Evolutionary conservation across 1,140 invertebrate species (phyloP), one percentile per base, ranked within the genome.

Genomic region (Drosophila kepulauana): DNA sequence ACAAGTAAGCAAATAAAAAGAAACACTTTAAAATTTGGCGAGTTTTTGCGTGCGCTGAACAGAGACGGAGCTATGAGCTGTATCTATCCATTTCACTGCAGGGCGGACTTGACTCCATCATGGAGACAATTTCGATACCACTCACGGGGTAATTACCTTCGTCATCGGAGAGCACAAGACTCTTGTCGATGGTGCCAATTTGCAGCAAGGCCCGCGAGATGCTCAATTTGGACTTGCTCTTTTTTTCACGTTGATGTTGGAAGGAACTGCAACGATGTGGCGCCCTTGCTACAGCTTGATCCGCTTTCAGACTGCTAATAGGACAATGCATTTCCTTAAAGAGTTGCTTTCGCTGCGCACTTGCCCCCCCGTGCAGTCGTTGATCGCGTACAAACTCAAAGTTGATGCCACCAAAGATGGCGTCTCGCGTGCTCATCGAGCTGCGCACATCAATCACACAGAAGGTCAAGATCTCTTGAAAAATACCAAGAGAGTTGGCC

Each of bases 381-480:
- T 35, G 15, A 2, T 56, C 11, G 0, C 52, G 25, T 0, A 80
- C 16, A 5, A 73, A 74, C 49, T 91, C 90, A 45, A 91, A 91
- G 1, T 78, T 77, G 1, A 85, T 66, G 28, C 73, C 66, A 16
- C 89, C 35, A 3, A 63, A 38, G 28, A 69, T 33, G 7, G 48
- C 30, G 10, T 74, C 62, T 20, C 68, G 76, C 4, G 52, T 38
- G 0, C 64, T 67, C 1, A 82, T 3, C 1, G 89, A 79, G 20
- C 63, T 91, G 6, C 80, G 68, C 11, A 78, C 68, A 45, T 91
- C 90, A 7, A 85, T 72, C 3, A 91, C 78, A 58, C 64, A 77
- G 10, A 91, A 90, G 7, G 90, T 91, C n/a, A 90, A 49, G 28
- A 91, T 88, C 0, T 82, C n/a, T 6, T 72, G 16, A 6, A 91